A percentile compares a stretch with the other conserved stretches of the same genome.
Evolutionary conservation across 2,113 vertebrate genomes (phyloP).

Genomic region (Boulengeromyrus knoepffleri): DNA sequence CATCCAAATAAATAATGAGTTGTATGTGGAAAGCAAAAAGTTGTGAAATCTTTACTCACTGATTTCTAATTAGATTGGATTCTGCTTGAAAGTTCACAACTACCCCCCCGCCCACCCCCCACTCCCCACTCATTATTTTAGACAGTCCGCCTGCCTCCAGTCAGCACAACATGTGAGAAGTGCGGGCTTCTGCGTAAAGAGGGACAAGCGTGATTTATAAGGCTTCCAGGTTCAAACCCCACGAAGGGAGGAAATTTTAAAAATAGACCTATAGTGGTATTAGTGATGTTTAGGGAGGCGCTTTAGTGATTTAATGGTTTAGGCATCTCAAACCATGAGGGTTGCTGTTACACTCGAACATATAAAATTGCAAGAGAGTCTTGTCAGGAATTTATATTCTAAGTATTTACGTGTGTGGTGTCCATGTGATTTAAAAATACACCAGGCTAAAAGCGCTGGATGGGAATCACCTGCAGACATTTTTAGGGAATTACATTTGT

Average conservation of each 20-base stretch:
- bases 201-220: background rate
- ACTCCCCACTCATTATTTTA: background rate
- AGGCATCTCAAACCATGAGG: background rate
- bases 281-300: background rate
- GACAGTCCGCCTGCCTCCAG: background rate
- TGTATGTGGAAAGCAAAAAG: background rate
- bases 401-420: background rate
- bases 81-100: background rate
- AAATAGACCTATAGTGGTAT: background rate
- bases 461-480: background rate
- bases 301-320: background rate
- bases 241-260: background rate
- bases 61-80: background rate
- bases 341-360: background rate
- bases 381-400: background rate
- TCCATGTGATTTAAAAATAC: background rate
- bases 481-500: background rate
- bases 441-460: background rate
- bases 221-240: background rate
- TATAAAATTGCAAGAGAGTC: background rate
- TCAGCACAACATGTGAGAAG: background rate
- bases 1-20: background rate
- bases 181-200: background rate
- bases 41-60: background rate
- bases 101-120: background rate